These are phyloP conservation scores for Acrocephalus arundinaceus DNA, from an alignment of 2,113 vertebrate genomes.

Conservation along the genomic window DNA sequence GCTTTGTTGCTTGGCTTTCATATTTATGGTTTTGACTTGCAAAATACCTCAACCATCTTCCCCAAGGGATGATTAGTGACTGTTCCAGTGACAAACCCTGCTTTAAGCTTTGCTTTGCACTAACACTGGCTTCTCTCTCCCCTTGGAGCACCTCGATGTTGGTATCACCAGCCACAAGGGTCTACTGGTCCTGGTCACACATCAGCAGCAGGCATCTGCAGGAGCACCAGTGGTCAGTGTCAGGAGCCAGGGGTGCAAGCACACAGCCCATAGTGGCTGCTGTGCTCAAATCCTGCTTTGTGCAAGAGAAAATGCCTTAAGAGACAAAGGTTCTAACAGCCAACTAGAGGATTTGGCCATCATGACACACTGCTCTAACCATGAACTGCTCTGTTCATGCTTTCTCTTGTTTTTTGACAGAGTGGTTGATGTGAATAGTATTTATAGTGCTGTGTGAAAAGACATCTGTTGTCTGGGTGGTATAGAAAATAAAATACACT, in stretches of 20 bases:
- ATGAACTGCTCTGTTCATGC: neutral
- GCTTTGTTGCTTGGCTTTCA: neutral
- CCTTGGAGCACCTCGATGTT: neutral
- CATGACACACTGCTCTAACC: neutral
- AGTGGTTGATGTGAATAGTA: conserved; percentile 12
- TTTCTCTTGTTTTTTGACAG: neutral
- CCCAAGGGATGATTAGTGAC: neutral
- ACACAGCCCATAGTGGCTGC: fast-evolving
- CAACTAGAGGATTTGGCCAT: neutral
- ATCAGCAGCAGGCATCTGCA: neutral
- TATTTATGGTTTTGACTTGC: neutral
- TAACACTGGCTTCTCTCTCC: neutral
- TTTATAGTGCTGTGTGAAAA: conserved; percentile 11
- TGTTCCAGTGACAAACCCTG: neutral
- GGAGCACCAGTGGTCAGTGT: neutral
- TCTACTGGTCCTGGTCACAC: neutral
- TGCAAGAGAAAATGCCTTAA: neutral
- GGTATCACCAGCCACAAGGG: neutral
- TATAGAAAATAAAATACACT: conserved; percentile 3
- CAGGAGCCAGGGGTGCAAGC: neutral
- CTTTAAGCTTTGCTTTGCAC: neutral
- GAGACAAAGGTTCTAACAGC: neutral
- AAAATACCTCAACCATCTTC: neutral
- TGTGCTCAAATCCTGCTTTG: neutral
- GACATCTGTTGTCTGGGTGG: neutral